Evolutionary conservation across 2,888 invertebrate genomes (phyloP).

Genomic region (Spilarctia lutea): DNA sequence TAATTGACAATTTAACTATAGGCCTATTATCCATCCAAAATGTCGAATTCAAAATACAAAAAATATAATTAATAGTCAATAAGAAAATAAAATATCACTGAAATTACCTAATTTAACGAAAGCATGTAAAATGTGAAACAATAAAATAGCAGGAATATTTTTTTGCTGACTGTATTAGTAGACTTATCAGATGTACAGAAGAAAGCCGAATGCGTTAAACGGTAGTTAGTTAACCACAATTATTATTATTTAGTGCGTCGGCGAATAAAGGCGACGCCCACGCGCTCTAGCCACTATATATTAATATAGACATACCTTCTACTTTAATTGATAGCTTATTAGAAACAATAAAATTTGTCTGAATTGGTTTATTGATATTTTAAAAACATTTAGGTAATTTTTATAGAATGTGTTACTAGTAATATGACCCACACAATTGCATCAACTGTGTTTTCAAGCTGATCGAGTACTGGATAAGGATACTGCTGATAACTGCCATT

Average conservation of each 20-base stretch:
- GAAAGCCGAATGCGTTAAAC: constrained; percentile 82
- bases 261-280: constrained; percentile 78
- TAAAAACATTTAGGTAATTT: background rate
- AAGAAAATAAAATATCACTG: too few relatives aligned
- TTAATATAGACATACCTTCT: constrained; percentile 52
- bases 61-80: too few relatives aligned
- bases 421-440: background rate
- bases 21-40: too few relatives aligned
- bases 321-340: background rate
- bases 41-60: too few relatives aligned
- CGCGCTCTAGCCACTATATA: constrained; percentile 53
- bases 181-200: constrained; percentile 80
- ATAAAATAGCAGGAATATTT: background rate
- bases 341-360: too few relatives aligned
- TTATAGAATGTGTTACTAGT: too few relatives aligned
- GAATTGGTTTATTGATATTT: too few relatives aligned
- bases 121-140: background rate
- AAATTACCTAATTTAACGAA: too few relatives aligned
- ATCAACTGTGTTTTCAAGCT: background rate
- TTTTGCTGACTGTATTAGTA: constrained; percentile 54
- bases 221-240: constrained; percentile 84
- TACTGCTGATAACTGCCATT: background rate
- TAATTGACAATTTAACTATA: too few relatives aligned
- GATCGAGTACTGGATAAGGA: background rate
- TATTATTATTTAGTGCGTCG: constrained; percentile 84